Evolutionary conservation across 2,113 vertebrate genomes (phyloP), one percentile per base, ranked within the genome.

Genomic region (Scytalopus superciliaris): DNA sequence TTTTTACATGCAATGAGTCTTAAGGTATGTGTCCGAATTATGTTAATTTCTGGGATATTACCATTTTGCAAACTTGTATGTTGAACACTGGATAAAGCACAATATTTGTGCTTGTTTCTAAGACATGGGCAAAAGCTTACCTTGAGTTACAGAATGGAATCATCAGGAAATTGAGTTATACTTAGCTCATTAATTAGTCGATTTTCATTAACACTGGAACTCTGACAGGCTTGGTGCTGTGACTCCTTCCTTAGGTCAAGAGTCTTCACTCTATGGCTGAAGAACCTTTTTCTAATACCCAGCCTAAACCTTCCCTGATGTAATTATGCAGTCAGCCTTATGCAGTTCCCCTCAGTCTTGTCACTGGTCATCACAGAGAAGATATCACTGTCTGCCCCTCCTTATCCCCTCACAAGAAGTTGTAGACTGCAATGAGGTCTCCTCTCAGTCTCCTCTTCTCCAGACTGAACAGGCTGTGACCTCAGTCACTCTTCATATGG

Each of bases 51-150:
- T 96, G 37, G 17, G 69, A 87, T 93, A 93, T 93, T 97, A 90
- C 53, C 2, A 25, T 96, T 96, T 94, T 96, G 72, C 60, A 87
- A 92, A 90, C 69, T 96, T 40, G 4, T 25, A 16, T 31, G 37
- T 44, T 74, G 50, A 87, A 60, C 17, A 47, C n/a, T 82, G 87
- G 44, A 67, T 95, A 50, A 85, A 95, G 56, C 62, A 63, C 81
- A 90, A 8, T 97, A 90, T 97, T 97, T 97, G 89, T 91, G 64
- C 73, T 5, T 90, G 95, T 97, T 98, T 95, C 97, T 98, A 97
- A 91, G 97, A 96, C 94, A 70, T 79, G 27, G n/a, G 42, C 37
- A 68, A 87, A 94, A 89, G 40, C 18, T 88, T 73, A 77, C 12
- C 27, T 35, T 68, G 78, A 95, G 31, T 94, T 96, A 77, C 85